Base-by-base conservation (phyloP, 2,888 invertebrate species). In the Odontocolon sp. region DNA sequence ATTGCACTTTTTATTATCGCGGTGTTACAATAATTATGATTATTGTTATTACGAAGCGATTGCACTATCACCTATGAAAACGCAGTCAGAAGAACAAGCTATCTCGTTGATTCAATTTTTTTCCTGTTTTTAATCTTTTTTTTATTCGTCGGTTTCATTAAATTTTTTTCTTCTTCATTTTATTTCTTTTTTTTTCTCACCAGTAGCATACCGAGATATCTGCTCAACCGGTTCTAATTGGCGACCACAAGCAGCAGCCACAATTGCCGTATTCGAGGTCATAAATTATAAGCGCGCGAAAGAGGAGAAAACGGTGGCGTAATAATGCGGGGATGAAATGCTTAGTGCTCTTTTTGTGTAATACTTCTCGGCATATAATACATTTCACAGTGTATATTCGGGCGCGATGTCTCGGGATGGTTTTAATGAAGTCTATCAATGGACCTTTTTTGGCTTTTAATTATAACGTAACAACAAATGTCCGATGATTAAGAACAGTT, bases 201-300 rank as follows among this genome's bases (percentile, higher is more conserved):
- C 45, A 42, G 67, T 45, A 54, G 52, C 36, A 26, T 40, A 73
- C 36, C 45, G 54, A n/a, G 52, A 68, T 73, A 68, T 73, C 31
- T 54, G 61, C 67, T 61, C 56, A 73, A 73, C 67, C 61, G 52
- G 45, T 68, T 45, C 73, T 73, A 73, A 73, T 73, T 73, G 54
- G 73, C 47, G 52, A 61, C 67, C 61, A 38, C 54, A 28, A 31
- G 28, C 59, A 36, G 36, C 61, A 45, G 45, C 45, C 26, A 61
- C 47, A 47, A 68, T 68, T 73, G 47, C 45, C 36, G 61, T 56
- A 33, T 45, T 33, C 50, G 26, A 40, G 67, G 54, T 73, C 61
- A 66, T 56, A 56, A 68, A 63, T 68, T 68, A 73, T 36, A 45
- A 18, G 14, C 61, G 21, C 61, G 61, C 26, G 21, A 73, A 36